These are phyloP conservation scores for Takifugu rubripes DNA, from an alignment of 2,797 vertebrate genomes.

Conservation along the genomic window DNA sequence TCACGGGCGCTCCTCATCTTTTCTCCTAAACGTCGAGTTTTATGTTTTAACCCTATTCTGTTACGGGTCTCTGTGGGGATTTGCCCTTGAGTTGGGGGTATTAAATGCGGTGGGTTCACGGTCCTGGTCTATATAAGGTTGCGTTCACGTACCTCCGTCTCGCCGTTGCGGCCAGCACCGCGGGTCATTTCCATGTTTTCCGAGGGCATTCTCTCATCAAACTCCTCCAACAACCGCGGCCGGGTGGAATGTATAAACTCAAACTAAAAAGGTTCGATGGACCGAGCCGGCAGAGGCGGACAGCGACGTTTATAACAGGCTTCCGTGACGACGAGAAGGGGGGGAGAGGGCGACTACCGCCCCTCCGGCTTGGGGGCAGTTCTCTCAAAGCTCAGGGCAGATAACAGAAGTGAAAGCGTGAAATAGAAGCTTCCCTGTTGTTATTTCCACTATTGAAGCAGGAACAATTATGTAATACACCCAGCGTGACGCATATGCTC, in stretches of 20 bases:
- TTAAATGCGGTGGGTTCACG: not conserved
- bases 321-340: slow-evolving; percentile 27
- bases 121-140: not conserved
- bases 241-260: not conserved
- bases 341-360: slow-evolving; percentile 7
- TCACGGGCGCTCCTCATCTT: not conserved
- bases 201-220: slow-evolving; percentile 49
- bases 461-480: not conserved
- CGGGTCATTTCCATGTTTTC: slow-evolving; percentile 71
- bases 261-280: not conserved
- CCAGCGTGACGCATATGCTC: not conserved
- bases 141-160: slow-evolving; percentile 57
- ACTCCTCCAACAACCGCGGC: not conserved
- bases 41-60: no score
- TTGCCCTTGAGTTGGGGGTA: not conserved
- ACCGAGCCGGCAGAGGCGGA: not conserved
- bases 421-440: fast-evolving
- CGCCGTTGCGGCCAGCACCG: slow-evolving; percentile 38
- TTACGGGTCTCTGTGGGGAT: not conserved
- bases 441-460: not conserved
- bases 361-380: slow-evolving; percentile 15
- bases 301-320: not conserved
- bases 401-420: not conserved
- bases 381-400: not conserved
- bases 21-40: no score